phyloP scores from a whole-genome alignment of 1,140 invertebrate genomes.

The Apolygus lucorum region DNA sequence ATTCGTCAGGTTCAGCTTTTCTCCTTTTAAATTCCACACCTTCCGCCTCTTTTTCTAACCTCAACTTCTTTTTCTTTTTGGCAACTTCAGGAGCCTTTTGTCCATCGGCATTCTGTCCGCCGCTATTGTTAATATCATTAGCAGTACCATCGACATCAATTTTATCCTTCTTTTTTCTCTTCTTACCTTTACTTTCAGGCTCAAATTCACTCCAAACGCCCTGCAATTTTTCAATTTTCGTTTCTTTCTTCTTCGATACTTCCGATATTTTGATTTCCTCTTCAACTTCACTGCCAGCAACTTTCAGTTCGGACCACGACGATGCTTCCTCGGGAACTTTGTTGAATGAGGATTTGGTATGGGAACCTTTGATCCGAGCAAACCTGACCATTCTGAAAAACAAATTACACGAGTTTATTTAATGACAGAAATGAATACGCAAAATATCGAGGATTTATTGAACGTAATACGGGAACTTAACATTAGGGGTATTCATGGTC shows the following conservation, averaged over 20 bases:
- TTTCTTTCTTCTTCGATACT: slow-evolving; percentile 19
- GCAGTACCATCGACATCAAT: background rate
- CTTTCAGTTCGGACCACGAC: slow-evolving; percentile 60
- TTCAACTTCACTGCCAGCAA: slow-evolving; percentile 25
- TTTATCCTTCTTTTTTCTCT: slow-evolving; percentile 30
- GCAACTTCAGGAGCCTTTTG: too few relatives aligned
- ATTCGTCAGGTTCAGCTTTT: slow-evolving; percentile 34
- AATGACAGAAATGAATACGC: too few relatives aligned
- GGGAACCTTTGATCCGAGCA: slow-evolving; percentile 58
- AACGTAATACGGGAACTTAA: too few relatives aligned
- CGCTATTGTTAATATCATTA: slow-evolving; percentile 19
- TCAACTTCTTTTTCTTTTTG: slow-evolving; percentile 25
- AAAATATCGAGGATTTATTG: too few relatives aligned
- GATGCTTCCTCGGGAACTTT: slow-evolving; percentile 56
- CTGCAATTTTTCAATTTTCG: background rate
- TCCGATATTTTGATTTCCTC: too few relatives aligned
- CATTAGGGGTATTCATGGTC: too few relatives aligned
- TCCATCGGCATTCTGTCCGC: background rate
- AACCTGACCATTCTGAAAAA: slow-evolving; percentile 55
- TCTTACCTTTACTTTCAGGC: background rate
- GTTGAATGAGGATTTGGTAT: slow-evolving; percentile 56
- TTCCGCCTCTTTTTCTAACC: slow-evolving; percentile 30
- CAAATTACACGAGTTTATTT: background rate
- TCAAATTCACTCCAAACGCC: background rate
- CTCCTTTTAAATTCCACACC: slow-evolving; percentile 31